These are phyloP conservation scores for Prenolepis imparis DNA, from an alignment of 2,888 invertebrate genomes.

Conservation along the genomic window DNA sequence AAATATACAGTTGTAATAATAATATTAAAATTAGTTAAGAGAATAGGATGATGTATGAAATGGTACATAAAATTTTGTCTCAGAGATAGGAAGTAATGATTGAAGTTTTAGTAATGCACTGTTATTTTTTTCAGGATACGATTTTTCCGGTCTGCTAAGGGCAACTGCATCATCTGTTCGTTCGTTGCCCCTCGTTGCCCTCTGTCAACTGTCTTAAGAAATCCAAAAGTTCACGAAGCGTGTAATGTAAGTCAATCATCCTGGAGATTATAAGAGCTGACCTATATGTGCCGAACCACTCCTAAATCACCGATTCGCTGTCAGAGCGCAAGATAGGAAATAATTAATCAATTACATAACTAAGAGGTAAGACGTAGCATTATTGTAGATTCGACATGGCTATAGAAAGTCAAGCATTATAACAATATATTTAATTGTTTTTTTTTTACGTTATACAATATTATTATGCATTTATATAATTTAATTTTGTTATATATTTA, in stretches of 20 bases:
- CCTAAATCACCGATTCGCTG: constrained; percentile 64
- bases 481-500: background rate
- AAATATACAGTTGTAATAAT: background rate
- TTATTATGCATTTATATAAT: background rate
- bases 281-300: constrained; percentile 70
- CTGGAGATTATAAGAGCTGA: constrained; percentile 48
- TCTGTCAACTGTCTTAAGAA: constrained; percentile 62
- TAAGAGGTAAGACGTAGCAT: background rate
- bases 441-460: background rate
- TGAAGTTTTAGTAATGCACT: background rate
- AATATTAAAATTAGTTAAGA: background rate
- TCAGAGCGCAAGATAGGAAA: constrained; percentile 20
- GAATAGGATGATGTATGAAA: background rate
- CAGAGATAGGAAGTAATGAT: background rate
- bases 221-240: constrained; percentile 70
- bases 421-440: background rate
- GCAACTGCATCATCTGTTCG: constrained; percentile 36
- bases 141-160: constrained; percentile 41
- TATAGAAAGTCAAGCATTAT: background rate
- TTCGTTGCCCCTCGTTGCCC: constrained; percentile 59
- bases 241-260: constrained; percentile 71
- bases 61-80: background rate
- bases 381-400: background rate
- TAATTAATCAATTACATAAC: constrained; percentile 65
- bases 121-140: background rate